A percentile compares a stretch with the other conserved stretches of the same genome.
phyloP scores from a whole-genome alignment of 2,797 vertebrate genomes.

The Eleutherodactylus coqui region DNA sequence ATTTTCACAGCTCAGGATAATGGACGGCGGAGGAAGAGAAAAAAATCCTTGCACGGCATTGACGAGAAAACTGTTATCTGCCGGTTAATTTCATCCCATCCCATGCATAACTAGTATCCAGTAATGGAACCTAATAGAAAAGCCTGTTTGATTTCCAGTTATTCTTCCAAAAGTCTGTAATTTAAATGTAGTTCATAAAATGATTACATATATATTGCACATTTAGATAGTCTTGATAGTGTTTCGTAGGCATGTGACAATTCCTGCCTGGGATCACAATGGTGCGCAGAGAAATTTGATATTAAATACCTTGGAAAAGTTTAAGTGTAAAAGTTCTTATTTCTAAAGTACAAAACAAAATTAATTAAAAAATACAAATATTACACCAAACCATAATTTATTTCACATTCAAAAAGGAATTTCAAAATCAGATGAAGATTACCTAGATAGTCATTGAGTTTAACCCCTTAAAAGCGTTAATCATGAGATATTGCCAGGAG shows the following conservation, averaged over 20 bases:
- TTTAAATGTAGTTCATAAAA: conserved; percentile 59
- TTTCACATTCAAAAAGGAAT: background rate
- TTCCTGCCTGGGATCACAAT: conserved; percentile 14
- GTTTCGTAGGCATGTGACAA: conserved; percentile 20
- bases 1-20: conserved; percentile 55
- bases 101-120: conserved; percentile 48
- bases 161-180: conserved; percentile 44
- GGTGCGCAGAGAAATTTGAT: conserved; percentile 4
- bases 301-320: conserved; percentile 37
- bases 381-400: background rate
- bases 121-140: conserved; percentile 40
- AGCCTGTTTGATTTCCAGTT: conserved; percentile 36
- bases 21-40: conserved; percentile 20
- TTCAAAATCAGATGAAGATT: background rate
- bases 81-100: conserved; percentile 57
- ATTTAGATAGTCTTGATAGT: conserved; percentile 60
- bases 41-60: conserved; percentile 30
- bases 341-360: background rate
- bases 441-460: no score
- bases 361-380: conserved; percentile 1
- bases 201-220: conserved; percentile 62
- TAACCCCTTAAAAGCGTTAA: no score
- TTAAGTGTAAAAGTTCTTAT: background rate
- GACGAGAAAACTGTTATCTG: conserved; percentile 56
- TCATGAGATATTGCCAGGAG: no score